Base-by-base conservation (phyloP, 2,113 vertebrate species). In the Pelusios castaneus region DNA sequence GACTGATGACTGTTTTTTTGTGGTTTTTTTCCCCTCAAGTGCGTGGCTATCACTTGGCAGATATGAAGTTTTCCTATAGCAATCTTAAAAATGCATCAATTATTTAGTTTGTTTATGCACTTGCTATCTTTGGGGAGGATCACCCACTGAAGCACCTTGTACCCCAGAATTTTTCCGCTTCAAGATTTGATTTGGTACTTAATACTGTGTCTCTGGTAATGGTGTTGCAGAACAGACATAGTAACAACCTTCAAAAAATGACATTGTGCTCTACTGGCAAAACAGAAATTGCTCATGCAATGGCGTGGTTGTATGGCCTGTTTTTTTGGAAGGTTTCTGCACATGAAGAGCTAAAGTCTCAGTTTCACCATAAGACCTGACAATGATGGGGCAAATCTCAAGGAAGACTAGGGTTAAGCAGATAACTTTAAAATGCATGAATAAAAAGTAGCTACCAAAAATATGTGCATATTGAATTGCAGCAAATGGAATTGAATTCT, bases 101-200 rank as follows among this genome's bases (percentile, higher is more conserved):
- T 95, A 47, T 93, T 91, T 90, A 91, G 47, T 88, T 11, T n/a
- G 56, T 94, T 93, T 63, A 85, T 93, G 93, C 67, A 80, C 54
- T 54, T 94, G 81, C 67, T 79, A n/a, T 91, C 38, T 34, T 89
- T 78, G 60, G 79, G 81, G 82, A 93, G 54, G 85, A 77, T 92
- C 85, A 91, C 86, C 90, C 60, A 10, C 19, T 88, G 93, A 95
- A 92, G 17, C 54, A 90, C 49, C 25, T 56, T 67, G 89, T 82
- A 94, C 52, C 43, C 63, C 47, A 82, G 80, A 76, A 93, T 95
- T 76, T 92, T 63, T 77, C 81, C 85, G 14, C 31, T 80, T 63
- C 82, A 89, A 80, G 41, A 16, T 83, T 67, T 87, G 45, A 24
- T 13, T 34, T 84, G 93, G 84, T 60, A 11, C 80, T 67, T 89